Evolutionary conservation across 2,113 vertebrate genomes (phyloP), one percentile per base, ranked within the genome.

Genomic region (Pelmatolapia mariae): DNA sequence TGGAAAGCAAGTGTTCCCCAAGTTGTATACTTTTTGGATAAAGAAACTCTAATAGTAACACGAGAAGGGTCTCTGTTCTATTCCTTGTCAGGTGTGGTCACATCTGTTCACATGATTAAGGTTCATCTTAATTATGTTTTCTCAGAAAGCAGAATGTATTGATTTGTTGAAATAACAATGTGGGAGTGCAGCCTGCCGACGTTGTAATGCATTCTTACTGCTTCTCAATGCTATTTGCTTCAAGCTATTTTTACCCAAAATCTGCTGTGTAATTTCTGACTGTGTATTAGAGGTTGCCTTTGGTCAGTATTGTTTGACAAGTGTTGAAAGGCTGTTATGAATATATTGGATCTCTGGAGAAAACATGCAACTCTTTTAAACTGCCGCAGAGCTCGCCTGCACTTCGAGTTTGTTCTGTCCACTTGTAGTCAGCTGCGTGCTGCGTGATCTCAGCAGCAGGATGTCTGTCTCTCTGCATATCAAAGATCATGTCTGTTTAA

Each of bases 401-500:
- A 45, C 78, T 84, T n/a, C 8, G 52, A 73, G 47, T 89, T 88
- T 88, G 82, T 87, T 82, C 80, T 86, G 80, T 88, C 61, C 86
- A 80, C 89, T 78, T 79, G 31, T 54, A 71, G 86, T 91, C 80
- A 81, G 59, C 59, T 73, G 81, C 22, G 5, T 57, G 53, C 56
- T 73, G 81, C 31, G 5, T 63, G 57, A 33, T 71, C 68, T 86
- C 71, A 73, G 73, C 84, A 89, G 87, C 81, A 88, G 66, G 43
- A 38, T 38, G 84, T 91, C 43, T 82, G n/a, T 81, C 66, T 87
- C 81, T 87, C 80, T 26, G 63, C 33, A 89, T 84, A 93, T 95
- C 94, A 94, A 92, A 94, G 92, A 81, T 43, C 16, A n/a, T 53
- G 26, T 80, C 52, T 93, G 86, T 88, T 68, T 68, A 40, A 91